These are phyloP conservation scores for Macrophya annulata DNA, from an alignment of 2,888 invertebrate species.

Conservation along the genomic window DNA sequence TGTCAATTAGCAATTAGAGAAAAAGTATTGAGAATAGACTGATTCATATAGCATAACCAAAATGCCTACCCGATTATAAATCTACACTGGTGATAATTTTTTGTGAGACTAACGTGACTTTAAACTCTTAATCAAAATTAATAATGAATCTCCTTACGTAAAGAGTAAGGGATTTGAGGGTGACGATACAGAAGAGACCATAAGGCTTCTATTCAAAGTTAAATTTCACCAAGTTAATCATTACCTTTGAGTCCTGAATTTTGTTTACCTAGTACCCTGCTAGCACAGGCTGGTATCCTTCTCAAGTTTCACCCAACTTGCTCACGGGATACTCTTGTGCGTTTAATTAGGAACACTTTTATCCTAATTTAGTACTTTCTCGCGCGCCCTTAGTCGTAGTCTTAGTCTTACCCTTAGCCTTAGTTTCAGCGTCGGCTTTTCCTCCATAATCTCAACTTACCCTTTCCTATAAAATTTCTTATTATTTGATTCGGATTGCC, in stretches of 20 bases:
- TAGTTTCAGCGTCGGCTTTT: not conserved
- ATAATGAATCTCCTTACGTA: constrained; percentile 7
- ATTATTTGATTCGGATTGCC: constrained; percentile 16
- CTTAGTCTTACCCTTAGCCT: not conserved
- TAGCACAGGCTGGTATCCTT: not conserved
- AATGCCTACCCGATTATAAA: not conserved
- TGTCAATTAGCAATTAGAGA: not conserved
- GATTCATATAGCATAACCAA: not conserved
- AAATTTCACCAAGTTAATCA: constrained; percentile 43
- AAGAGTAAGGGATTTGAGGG: not conserved
- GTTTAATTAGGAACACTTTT: constrained; percentile 48
- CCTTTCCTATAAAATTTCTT: not conserved
- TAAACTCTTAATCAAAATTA: constrained; percentile 32
- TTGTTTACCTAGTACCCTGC: constrained; percentile 35
- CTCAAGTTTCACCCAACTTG: constrained; percentile 11
- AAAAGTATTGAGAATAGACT: not conserved
- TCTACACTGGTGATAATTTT: not conserved
- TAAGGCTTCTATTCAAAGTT: constrained; percentile 37
- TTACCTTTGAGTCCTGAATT: constrained; percentile 35
- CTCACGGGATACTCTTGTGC: constrained; percentile 32
- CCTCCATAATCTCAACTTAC: constrained; percentile 7
- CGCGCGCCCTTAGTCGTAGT: not conserved
- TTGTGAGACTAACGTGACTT: not conserved
- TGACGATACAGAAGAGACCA: not conserved
- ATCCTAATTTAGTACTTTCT: constrained; percentile 48